phyloP scores from a whole-genome alignment of 2,113 vertebrate species.

The Crotalus viridis region DNA sequence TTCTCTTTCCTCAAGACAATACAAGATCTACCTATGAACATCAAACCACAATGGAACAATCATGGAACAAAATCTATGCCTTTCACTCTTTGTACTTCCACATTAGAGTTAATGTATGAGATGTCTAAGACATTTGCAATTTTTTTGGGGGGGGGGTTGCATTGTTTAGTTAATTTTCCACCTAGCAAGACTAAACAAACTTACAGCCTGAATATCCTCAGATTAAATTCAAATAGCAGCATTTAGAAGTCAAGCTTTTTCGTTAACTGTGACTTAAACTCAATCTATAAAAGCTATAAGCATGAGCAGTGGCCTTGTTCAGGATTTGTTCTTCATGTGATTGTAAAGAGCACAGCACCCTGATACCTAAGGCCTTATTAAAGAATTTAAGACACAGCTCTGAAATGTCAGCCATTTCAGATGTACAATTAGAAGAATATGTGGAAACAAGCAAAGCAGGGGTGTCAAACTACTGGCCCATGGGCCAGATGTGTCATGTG shows the following conservation, averaged over 20 bases:
- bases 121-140: background rate
- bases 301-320: background rate
- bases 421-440: background rate
- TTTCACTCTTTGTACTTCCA: background rate
- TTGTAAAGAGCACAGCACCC: background rate
- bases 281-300: background rate
- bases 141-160: background rate
- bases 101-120: background rate
- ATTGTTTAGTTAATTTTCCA: background rate
- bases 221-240: background rate
- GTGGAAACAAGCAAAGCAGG: background rate
- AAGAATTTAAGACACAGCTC: background rate
- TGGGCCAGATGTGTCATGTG: too few species aligned
- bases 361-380: background rate
- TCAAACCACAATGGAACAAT: background rate
- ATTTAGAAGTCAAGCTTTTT: background rate
- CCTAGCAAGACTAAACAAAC: background rate
- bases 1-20: background rate
- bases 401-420: background rate
- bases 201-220: background rate
- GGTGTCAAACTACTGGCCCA: too few species aligned
- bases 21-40: background rate
- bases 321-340: background rate
- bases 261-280: background rate
- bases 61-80: background rate